Evolutionary conservation across 92 coral and sea anemone genomes (phyloP).

Genomic region (Actinernus sp.): DNA sequence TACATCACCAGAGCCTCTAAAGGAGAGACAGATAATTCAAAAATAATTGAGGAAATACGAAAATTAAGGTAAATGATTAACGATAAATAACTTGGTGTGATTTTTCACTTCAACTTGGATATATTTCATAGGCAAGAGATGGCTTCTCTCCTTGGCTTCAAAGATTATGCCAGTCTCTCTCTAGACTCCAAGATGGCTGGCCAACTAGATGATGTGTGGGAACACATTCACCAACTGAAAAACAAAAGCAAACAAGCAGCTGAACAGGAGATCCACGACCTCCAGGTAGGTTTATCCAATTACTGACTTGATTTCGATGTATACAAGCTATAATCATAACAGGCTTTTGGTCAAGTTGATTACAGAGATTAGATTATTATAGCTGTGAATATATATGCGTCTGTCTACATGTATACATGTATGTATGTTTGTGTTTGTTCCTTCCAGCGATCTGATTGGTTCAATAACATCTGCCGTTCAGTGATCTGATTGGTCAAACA

Average conservation of each 20-base stretch:
- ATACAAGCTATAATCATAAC: too few relatives aligned
- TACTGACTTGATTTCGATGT: too few relatives aligned
- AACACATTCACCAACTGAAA: slow-evolving; percentile 56
- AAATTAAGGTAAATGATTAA: slow-evolving; percentile 46
- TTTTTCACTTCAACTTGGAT: not conserved
- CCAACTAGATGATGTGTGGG: slow-evolving; percentile 76
- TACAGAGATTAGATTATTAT: too few relatives aligned
- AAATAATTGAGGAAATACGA: slow-evolving; percentile 81
- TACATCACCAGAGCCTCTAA: slow-evolving; percentile 81
- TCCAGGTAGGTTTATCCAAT: slow-evolving; percentile 75
- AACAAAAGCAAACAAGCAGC: slow-evolving; percentile 72
- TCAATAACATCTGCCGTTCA: too few relatives aligned
- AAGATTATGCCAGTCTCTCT: slow-evolving; percentile 75
- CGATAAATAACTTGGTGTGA: not conserved
- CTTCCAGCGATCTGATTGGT: too few relatives aligned
- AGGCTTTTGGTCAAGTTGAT: too few relatives aligned
- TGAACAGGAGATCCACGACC: slow-evolving; percentile 52
- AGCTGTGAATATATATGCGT: too few relatives aligned
- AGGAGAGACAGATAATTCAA: slow-evolving; percentile 66
- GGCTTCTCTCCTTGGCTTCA: slow-evolving; percentile 76
- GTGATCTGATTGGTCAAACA: too few relatives aligned
- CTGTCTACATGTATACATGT: too few relatives aligned
- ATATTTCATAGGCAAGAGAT: slow-evolving; percentile 55
- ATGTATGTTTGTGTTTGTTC: too few relatives aligned
- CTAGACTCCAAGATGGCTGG: slow-evolving; percentile 93